Evolutionary conservation across 2,888 invertebrate genomes (phyloP), one percentile per base, ranked within the genome.

Genomic region (Lamproptera curius): DNA sequence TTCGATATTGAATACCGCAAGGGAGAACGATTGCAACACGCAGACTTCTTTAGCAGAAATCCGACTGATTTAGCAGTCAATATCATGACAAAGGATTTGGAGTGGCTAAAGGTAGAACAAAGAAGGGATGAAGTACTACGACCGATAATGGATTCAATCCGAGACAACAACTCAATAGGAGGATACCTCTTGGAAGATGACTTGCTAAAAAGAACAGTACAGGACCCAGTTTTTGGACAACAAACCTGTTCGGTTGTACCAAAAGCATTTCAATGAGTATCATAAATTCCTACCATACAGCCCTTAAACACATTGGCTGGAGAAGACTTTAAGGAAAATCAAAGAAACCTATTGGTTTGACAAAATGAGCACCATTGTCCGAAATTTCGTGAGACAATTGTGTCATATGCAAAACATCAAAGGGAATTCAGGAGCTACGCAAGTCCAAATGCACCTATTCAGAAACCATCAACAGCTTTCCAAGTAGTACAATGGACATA

Each of bases 1-100:
- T 62, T 62, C 23, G 51, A 58, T 0, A 20, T 64, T 1, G 56
- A 57, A 16, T 60, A 61, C 10, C 36, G 54, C 0, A 57, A 57
- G 31, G 58, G 57, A 4, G 43, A 53, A 10, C 28, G 46, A n/a
- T 33, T 56, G 5, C 56, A 57, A 9, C 63, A 63, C 16, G 65
- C 56, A 0, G 63, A 65, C 14, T 62, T 43, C 10, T 43, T 65
- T 1, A 63, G 62, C 5, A 39, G 64, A 34, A 63, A 64, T 17
- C 59, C 56, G 0, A 17, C 2, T 1, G 8, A 13, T 0, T 1
- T 49, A 1, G 16, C 36, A 5, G 54, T 62, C 6, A 60, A 61
- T 11, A 3, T 59, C 0, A 45, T 56, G 39, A 55, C 54, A 0
- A 54, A 13, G 3, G 39, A 61, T 14, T 2, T 50, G 1, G 56